Base-by-base conservation (phyloP, 2,888 invertebrate genomes). In the Ophonus ardosiacus region DNA sequence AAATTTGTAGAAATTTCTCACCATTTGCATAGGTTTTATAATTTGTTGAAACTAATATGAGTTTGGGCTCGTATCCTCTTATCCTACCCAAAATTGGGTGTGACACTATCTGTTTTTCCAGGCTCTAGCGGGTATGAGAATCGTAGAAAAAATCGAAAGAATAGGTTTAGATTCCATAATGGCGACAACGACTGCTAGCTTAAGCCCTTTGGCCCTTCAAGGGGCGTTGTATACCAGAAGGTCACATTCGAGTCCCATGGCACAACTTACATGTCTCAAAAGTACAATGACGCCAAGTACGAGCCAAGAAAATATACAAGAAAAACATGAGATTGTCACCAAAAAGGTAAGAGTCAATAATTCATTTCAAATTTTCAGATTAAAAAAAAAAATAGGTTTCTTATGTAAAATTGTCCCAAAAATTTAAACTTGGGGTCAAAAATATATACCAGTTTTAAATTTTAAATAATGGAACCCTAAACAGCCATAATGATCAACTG, bases 241-340 rank as follows among this genome's bases (percentile, higher is more conserved):
- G 88, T 91, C 92, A 6, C 93, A 95, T 85, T 94, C 94, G 86
- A 96, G 96, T 89, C 96, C 96, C 0, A 96, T 97, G 95, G 94
- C 96, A 86, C 96, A 96, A 91, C 90, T 96, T 79, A 95, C 95
- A 74, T 96, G 96, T 88, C 91, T 96, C 15, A 95, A 94, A 93
- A 68, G 91, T 91, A 87, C 88, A 92, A 86, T 8, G 65, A 84
- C 82, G 1, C 84, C 83, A 6, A 83, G 82, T 24, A 74, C 81
- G 2, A 81, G 84, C 24, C 78, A 63, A 59, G 85, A 80, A 18
- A 85, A 87, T 86, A 79, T 86, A 10, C 65, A 71, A n/a, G 81
- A 81, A 7, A 86, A 85, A 57, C 82, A 51, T 17, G 61, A 83
- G 7, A 8, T 78, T 13, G 7, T 78, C 24, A 57, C 43, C 3